A percentile compares a stretch with the other conserved stretches of the same genome.
Conservation (phyloP, 2,797 vertebrate genomes). For the Morelia viridis region DNA sequence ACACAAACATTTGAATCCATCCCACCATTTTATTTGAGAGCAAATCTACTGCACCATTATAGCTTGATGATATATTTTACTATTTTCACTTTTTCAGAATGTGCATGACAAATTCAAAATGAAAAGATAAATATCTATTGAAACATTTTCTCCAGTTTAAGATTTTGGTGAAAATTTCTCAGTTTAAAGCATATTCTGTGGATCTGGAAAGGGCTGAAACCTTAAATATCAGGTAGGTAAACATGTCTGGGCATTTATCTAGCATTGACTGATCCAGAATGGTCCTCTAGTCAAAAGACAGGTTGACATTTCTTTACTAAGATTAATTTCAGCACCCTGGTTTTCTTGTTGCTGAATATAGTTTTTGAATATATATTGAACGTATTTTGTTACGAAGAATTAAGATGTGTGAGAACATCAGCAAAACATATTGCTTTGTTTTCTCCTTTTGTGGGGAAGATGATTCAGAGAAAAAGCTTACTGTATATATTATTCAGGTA, state of each 20-base stretch:
- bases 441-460: background rate
- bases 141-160: constrained; percentile 63
- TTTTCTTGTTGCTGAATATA: background rate
- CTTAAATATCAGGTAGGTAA: constrained; percentile 68
- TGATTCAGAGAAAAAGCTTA: background rate
- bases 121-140: constrained; percentile 51
- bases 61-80: constrained; percentile 3
- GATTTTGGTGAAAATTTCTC: constrained; percentile 59
- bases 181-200: constrained; percentile 59
- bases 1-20: background rate
- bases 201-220: constrained; percentile 62
- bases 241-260: constrained; percentile 62
- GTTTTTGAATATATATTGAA: constrained; percentile 20
- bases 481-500: background rate
- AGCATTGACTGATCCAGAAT: constrained; percentile 63
- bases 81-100: constrained; percentile 40
- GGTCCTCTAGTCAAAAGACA: constrained; percentile 32
- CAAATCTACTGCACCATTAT: background rate
- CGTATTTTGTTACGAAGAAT: background rate
- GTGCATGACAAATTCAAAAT: constrained; percentile 20
- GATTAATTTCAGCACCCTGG: background rate
- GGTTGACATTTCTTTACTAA: background rate
- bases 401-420: background rate
- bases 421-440: background rate
- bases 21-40: background rate